Conservation (phyloP, 2,113 vertebrate genomes). For the Fulica atra region DNA sequence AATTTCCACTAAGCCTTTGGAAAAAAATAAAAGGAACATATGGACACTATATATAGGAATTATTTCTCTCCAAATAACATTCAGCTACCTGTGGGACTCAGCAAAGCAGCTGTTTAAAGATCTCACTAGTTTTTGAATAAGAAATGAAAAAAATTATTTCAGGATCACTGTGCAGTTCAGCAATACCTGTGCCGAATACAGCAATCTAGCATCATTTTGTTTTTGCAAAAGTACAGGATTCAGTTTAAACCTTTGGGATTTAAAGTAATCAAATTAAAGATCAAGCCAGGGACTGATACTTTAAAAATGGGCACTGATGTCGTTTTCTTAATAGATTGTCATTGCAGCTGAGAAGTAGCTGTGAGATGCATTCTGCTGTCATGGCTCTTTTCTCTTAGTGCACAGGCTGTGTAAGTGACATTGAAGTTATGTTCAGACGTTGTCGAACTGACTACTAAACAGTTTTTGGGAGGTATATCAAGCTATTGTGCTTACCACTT, state of each 20-base stretch:
- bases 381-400: background rate
- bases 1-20: background rate
- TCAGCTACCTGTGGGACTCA: constrained; percentile 35
- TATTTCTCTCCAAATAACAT: background rate
- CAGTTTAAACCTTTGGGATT: background rate
- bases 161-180: constrained; percentile 2
- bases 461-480: background rate
- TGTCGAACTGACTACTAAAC: background rate
- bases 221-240: background rate
- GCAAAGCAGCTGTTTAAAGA: constrained; percentile 54
- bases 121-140: background rate
- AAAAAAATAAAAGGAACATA: constrained; percentile 12
- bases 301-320: background rate
- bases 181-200: constrained; percentile 13
- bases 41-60: background rate
- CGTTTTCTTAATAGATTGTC: background rate
- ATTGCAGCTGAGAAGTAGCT: background rate
- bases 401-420: background rate
- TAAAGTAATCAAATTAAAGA: constrained; percentile 7
- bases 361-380: background rate
- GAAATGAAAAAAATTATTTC: background rate
- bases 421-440: rapidly evolving
- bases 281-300: background rate
- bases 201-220: background rate
- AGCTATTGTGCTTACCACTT: background rate